Evolutionary conservation across 2,888 invertebrate species (phyloP).

Genomic region (Lasioglossum lativentre): DNA sequence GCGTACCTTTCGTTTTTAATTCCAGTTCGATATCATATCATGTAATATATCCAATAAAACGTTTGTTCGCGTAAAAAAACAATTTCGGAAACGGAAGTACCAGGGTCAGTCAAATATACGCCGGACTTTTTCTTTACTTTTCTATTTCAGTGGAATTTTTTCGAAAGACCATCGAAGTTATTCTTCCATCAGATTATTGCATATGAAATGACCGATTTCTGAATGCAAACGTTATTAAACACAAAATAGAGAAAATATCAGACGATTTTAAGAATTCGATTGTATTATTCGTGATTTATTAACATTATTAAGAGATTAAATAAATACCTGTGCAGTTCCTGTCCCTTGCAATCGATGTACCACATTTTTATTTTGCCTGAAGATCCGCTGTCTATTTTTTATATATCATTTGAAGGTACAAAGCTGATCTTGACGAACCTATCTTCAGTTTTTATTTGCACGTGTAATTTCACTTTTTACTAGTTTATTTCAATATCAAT

Average conservation of each 20-base stretch:
- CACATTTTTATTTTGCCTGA: background rate
- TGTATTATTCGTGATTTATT: background rate
- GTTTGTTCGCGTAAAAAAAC: background rate
- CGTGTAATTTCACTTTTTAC: background rate
- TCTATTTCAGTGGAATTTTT: background rate
- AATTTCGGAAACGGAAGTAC: background rate
- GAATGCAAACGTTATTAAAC: background rate
- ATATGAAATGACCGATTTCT: background rate
- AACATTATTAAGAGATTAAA: background rate
- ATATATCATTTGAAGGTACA: background rate
- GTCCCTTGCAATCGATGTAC: background rate
- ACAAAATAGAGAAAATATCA: background rate
- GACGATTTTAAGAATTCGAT: slow-evolving; percentile 2
- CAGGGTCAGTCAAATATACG: background rate
- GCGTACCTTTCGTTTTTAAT: background rate
- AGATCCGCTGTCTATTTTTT: background rate
- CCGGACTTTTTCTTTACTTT: background rate
- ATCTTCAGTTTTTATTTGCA: background rate
- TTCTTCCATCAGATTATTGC: background rate
- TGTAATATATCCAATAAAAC: background rate
- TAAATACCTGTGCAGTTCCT: background rate
- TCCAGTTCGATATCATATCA: background rate
- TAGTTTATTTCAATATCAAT: background rate
- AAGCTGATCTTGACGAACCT: too few relatives aligned
- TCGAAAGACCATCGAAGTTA: background rate